Evolutionary conservation across 2,888 invertebrate genomes (phyloP).

Genomic region (Tortrix viridana): DNA sequence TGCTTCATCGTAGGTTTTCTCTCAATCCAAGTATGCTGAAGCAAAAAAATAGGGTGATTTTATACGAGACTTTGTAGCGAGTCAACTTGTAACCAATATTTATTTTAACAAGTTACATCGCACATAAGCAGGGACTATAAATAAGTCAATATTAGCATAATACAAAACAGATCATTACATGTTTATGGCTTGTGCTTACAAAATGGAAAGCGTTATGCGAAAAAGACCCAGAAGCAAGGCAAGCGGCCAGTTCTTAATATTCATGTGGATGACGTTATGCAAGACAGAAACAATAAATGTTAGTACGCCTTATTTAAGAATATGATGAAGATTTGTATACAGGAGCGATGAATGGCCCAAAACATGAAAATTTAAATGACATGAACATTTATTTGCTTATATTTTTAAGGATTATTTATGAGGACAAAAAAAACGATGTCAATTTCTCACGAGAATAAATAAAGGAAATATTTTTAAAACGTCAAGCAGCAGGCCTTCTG

Average conservation of each 20-base stretch:
- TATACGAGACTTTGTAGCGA: conserved; percentile 9
- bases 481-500: too few relatives aligned
- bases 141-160: conserved; percentile 52
- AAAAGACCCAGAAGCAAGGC: conserved; percentile 68
- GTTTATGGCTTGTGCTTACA: conserved; percentile 51
- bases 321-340: not conserved
- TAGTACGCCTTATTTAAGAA: not conserved
- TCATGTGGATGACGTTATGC: conserved; percentile 66
- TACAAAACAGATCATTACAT: conserved; percentile 50
- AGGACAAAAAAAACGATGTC: too few relatives aligned
- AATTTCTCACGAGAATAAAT: too few relatives aligned
- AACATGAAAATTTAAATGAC: too few relatives aligned
- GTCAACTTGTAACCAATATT: conserved; percentile 22
- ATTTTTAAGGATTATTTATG: too few relatives aligned
- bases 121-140: conserved; percentile 41
- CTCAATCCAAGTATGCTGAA: not conserved
- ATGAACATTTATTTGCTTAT: too few relatives aligned
- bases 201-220: conserved; percentile 60
- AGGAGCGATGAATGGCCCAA: too few relatives aligned
- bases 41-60: not conserved
- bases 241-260: conserved; percentile 65
- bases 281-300: not conserved
- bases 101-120: conserved; percentile 25
- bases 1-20: not conserved
- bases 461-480: too few relatives aligned